Evolutionary conservation across 2,888 invertebrate genomes (phyloP), one percentile per base, ranked within the genome.

Genomic region (Galeruca laticollis): DNA sequence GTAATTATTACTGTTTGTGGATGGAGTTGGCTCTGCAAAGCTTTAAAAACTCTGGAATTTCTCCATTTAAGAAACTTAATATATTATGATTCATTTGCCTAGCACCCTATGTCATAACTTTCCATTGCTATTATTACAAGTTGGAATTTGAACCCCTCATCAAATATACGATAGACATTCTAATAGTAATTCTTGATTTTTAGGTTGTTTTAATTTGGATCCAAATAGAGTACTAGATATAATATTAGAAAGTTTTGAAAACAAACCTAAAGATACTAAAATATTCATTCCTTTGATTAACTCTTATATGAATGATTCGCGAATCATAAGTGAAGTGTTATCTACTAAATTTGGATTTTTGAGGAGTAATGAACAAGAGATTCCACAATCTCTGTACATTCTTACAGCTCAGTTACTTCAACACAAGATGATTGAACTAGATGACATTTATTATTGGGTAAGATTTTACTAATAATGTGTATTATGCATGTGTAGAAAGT

Each of bases 181-280:
- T 40, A 8, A 13, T n/a, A 59, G 43, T 43, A n/a, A 21, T 43
- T 60, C 13, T 21, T 37, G 1, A 4, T 43, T 54, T 84, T 56
- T 84, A 96, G 98, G 99, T 81, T 98, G 98, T 85, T 99, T 99
- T 85, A 99, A 99, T 87, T 90, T 99, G 84, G 99, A 99, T 87
- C 99, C 99, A 4, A 99, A 99, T 86, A 89, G 99, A 82, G 98
- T 98, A 13, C 87, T 99, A 75, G 99, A 99, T 84, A 92, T 99
- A 73, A 94, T 99, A 77, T 87, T 99, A 79, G 99, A 99, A 86
- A 95, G 96, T 33, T 98, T 99, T 87, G 99, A 99, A 84, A 92
- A 93, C 76, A 90, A 94, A 66, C 92, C 94, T 0, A 90, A 93
- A 77, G 89, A 93, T 84, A 90, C 92, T 78, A 89, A 90, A 62